Evolutionary conservation across 1,140 invertebrate genomes (phyloP), one percentile per base, ranked within the genome.

Genomic region (Drosophila asahinai): DNA sequence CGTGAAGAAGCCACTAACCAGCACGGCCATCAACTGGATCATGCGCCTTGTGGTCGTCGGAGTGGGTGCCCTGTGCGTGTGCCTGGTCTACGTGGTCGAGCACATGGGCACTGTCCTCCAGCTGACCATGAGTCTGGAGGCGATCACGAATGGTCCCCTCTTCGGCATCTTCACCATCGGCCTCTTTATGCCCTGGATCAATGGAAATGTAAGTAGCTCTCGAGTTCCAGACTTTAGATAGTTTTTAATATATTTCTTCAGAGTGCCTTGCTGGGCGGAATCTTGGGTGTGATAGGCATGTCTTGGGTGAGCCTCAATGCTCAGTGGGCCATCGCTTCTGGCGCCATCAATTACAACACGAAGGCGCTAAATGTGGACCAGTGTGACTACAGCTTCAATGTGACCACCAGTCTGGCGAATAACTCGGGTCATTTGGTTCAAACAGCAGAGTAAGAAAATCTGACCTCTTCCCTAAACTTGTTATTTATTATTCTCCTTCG

Each of bases 301-400:
- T 95, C 96, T 8, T 98, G 97, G 96, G 95, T 98, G 51, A 97
- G 96, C 36, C 93, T 98, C 12, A 96, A 97, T 25, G 95, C 96
- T 0, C 96, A 98, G 91, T 93, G 96, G 47, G 95, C 96, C 0
- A 96, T 97, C 43, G 95, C 95, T 0, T 93, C 93, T 14, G 95
- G 95, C 5, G 92, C 94, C 70, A 81, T 95, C 47, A 94, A 86
- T 22, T 95, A 95, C 77, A 93, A 94, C 3, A 95, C 95, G 51
- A 96, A 96, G 93, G 94, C 94, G 0, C 93, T 96, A 6, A 96
- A 94, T 14, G 95, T 95, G 1, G 94, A 96, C 42, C 96, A 96
- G 27, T 98, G 97, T 82, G 94, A 94, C 8, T 97, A 96, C 78
- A 78, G 77, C 8, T 95, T 94, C 5, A 61, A 93, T 51, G 25